Evolutionary conservation across 2,113 vertebrate species (phyloP).

Genomic region (Nycticebus coucang): DNA sequence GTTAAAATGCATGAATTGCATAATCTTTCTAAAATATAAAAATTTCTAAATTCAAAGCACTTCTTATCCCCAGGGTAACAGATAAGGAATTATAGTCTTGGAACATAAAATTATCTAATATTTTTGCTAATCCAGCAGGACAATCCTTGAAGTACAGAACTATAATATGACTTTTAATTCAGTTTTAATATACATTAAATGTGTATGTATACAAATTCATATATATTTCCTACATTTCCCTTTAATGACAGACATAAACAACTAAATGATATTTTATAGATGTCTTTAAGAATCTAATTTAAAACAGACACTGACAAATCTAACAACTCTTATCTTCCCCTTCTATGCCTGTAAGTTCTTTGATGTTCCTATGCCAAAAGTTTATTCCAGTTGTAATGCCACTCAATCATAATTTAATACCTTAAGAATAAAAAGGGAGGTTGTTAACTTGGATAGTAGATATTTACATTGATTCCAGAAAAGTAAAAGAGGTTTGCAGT

Average conservation of each 20-base stretch:
- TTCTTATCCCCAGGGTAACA: background rate
- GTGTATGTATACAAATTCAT: background rate
- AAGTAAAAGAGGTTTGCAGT: background rate
- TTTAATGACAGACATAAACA: background rate
- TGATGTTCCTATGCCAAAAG: background rate
- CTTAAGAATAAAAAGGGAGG: background rate
- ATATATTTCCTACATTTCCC: background rate
- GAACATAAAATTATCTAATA: background rate
- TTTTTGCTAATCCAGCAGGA: too few relatives aligned
- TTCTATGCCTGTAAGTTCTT: background rate
- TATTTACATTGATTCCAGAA: background rate
- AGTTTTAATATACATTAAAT: background rate
- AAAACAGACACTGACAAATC: background rate
- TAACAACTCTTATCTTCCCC: too few relatives aligned
- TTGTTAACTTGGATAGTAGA: background rate
- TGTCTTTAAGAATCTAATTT: background rate
- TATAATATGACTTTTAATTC: background rate
- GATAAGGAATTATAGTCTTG: background rate
- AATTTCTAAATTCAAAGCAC: background rate
- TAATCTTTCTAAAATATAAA: background rate
- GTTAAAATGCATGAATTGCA: background rate
- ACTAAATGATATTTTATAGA: background rate
- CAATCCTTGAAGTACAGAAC: background rate
- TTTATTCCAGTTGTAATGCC: background rate
- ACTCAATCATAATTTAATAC: background rate